A percentile compares a stretch with the other conserved stretches of the same genome.
Conservation (phyloP, 2,888 invertebrate species). For the Stenurella melanura region DNA sequence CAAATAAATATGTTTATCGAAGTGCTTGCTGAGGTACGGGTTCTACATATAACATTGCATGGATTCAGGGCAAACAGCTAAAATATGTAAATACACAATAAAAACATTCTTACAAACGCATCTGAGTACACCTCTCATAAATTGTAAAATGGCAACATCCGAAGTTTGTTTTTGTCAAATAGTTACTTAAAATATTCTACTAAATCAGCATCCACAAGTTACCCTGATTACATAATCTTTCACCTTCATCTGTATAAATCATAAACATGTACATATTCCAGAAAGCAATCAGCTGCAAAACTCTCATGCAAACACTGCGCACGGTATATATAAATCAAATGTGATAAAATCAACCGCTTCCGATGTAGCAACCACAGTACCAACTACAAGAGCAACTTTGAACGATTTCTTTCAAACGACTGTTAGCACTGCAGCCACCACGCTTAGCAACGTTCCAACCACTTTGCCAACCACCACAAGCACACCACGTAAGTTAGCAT, state of each 20-base stretch:
- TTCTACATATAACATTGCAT: no score
- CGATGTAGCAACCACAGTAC: constrained; percentile 67
- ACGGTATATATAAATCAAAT: constrained; percentile 78
- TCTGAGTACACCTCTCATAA: no score
- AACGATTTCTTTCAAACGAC: constrained; percentile 72
- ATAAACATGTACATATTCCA: constrained; percentile 54
- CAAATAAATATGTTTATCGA: no score
- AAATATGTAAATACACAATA: no score
- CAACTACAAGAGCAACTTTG: constrained; percentile 61
- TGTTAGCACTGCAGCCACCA: constrained; percentile 62
- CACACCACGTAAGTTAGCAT: constrained; percentile 74
- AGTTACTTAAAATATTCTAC: neutral
- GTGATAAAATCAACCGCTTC: constrained; percentile 75
- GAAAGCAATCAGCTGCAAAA: constrained; percentile 84
- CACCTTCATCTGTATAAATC: constrained; percentile 11
- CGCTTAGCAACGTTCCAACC: constrained; percentile 70
- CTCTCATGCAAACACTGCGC: constrained; percentile 80
- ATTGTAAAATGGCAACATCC: no score
- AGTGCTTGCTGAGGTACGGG: no score
- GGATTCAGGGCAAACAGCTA: no score
- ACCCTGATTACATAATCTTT: neutral
- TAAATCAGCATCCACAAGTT: neutral
- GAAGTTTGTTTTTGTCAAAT: no score
- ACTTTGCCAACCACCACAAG: constrained; percentile 73
- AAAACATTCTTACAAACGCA: no score